Percentiles rank a stretch among this genome's conserved stretches.
Evolutionary conservation across 2,797 vertebrate genomes (phyloP).

Genomic region (Coluber constrictor): DNA sequence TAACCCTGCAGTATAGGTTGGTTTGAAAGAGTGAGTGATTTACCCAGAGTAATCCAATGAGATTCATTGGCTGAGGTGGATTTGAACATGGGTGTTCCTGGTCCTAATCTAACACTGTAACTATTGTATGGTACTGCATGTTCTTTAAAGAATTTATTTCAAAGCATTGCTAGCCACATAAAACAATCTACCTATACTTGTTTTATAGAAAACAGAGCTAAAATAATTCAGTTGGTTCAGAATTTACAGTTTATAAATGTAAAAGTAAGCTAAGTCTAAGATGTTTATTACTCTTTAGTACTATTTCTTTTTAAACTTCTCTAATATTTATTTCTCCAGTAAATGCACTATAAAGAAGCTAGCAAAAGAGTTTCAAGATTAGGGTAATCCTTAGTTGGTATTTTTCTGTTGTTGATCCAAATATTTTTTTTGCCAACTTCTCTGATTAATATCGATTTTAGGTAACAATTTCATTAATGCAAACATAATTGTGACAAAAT

Average conservation of each 20-base stretch:
- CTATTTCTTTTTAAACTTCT: conserved; percentile 31
- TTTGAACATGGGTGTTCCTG: neutral
- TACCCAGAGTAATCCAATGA: neutral
- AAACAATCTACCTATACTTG: conserved; percentile 56
- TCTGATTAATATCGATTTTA: conserved; percentile 11
- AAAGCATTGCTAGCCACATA: neutral
- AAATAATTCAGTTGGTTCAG: conserved; percentile 74
- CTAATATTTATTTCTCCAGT: conserved; percentile 26
- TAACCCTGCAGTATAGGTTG: neutral
- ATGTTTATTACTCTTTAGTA: conserved; percentile 34
- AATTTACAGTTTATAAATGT: neutral
- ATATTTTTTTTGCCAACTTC: neutral
- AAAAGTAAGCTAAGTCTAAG: conserved; percentile 6
- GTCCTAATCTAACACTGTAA: neutral
- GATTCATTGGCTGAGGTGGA: neutral
- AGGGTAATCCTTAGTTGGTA: neutral
- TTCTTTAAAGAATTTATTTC: neutral
- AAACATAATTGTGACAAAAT: conserved; percentile 35
- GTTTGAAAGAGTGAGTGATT: neutral
- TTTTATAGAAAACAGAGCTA: conserved; percentile 70
- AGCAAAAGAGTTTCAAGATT: neutral
- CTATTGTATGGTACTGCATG: neutral
- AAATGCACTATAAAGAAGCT: neutral
- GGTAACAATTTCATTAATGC: conserved; percentile 25
- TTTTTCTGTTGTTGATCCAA: neutral